Evolutionary conservation across 1,140 invertebrate species (phyloP).

Genomic region (Drosophila aff.): DNA sequence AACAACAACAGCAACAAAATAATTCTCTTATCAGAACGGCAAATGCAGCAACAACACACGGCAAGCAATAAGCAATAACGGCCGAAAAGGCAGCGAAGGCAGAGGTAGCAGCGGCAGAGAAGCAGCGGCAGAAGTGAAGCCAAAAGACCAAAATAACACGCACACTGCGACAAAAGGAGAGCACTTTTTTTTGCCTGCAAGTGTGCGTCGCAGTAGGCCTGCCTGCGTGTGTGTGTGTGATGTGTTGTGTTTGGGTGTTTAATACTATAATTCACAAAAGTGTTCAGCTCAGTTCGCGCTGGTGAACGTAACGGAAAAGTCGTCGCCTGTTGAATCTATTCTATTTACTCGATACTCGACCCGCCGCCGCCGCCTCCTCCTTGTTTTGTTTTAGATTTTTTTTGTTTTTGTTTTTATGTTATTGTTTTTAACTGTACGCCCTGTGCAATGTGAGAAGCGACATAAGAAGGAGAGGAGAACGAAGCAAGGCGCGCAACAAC

Average conservation of each 20-base stretch:
- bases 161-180: constrained; percentile 42
- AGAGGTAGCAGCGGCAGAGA: neutral
- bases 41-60: constrained; percentile 4
- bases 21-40: constrained; percentile 28
- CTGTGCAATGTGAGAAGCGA: constrained; percentile 19
- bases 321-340: constrained; percentile 50
- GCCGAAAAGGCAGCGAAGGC: constrained; percentile 2
- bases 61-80: constrained; percentile 14
- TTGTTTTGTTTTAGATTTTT: constrained; percentile 28
- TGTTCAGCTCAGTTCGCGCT: constrained; percentile 77
- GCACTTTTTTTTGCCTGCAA: constrained; percentile 4
- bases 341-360: constrained; percentile 30
- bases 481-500: neutral
- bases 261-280: constrained; percentile 81
- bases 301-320: constrained; percentile 82
- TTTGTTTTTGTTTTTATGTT: constrained; percentile 20
- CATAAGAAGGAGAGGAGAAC: neutral
- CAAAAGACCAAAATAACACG: constrained; percentile 65
- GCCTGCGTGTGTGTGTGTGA: neutral
- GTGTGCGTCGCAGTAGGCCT: constrained; percentile 3
- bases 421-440: constrained; percentile 24
- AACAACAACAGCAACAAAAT: constrained; percentile 3
- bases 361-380: constrained; percentile 1
- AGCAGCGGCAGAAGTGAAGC: constrained; percentile 10
- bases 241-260: constrained; percentile 45